A percentile compares a stretch with the other conserved stretches of the same genome.
Conservation (phyloP, 2,113 vertebrate species). For the Typhlomys cinereus region DNA sequence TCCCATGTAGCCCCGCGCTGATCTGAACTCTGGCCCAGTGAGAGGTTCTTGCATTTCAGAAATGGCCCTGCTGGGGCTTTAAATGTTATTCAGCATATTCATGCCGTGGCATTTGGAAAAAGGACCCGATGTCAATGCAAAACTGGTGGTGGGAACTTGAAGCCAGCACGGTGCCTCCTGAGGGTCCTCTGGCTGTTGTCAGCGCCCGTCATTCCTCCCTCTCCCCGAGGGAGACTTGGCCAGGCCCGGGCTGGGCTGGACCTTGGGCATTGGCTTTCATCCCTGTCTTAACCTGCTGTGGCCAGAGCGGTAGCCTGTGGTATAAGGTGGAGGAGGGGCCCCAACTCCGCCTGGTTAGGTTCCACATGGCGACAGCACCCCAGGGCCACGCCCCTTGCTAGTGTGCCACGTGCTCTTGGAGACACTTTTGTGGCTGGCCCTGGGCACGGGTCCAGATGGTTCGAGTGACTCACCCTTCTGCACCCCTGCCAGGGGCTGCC, state of each 20-base stretch:
- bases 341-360: neutral
- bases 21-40: neutral
- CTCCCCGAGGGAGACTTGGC: neutral
- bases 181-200: neutral
- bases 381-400: neutral
- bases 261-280: accelerated
- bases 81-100: neutral
- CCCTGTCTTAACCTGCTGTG: neutral
- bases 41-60: neutral
- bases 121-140: accelerated
- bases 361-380: accelerated
- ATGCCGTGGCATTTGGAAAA: neutral
- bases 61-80: neutral
- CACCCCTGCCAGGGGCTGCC: no score
- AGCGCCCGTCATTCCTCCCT: accelerated
- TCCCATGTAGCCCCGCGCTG: accelerated
- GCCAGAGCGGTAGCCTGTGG: accelerated
- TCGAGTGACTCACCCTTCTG: neutral
- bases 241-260: neutral
- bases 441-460: accelerated
- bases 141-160: neutral
- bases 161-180: neutral
- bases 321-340: accelerated
- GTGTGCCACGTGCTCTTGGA: no score
- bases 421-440: neutral